Base-by-base conservation (phyloP, 53 echinoderm and acorn worm species). In the Antedon mediterranea region DNA sequence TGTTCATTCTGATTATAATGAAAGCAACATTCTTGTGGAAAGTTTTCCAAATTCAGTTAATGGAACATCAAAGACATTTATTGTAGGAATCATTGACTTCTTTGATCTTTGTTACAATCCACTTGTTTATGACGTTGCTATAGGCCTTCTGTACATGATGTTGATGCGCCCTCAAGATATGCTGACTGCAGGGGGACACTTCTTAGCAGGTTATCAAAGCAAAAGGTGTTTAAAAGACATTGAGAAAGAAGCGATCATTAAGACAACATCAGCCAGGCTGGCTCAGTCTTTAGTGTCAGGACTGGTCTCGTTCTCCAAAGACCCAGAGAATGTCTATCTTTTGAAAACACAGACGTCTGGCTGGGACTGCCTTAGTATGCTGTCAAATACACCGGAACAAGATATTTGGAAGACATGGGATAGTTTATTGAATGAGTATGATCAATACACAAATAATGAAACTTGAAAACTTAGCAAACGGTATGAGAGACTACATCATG, bases 21-120 rank as follows among this genome's bases (percentile, higher is more conserved):
- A 57, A 57, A 26, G 15, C 9, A 57, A 57, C 57, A 57, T 57
- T 57, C 57, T 57, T 13, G 23, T 57, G 3, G 4, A 37, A 37
- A 37, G 11, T 6, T 57, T 26, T 23, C 23, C 57, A 11, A 26
- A 57, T 18, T 57, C 57, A 18, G 73, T 75, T 71, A 31, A 74
- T 76, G 75, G 74, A 78, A 72, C 0, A 27, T 27, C 29, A 32
- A 32, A 83, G 31, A 75, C 76, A 13, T 73, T 81, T 28, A 82
- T 91, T 71, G 34, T 57, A 4, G 91, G 91, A 43, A 76, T 91
- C 70, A 80, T 94, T 3, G 94, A 94, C 34, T 94, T 94, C 83
- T 83, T 85, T 43, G 87, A 89, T 41, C 72, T 75, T 28, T 30
- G 4, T 18, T 79, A 94, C 83, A 75, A 74, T 27, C 80, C 72